Conservation (phyloP, 30 jellyfish, hydroid and myxozoan species). For the Cassiopea xamachana region DNA sequence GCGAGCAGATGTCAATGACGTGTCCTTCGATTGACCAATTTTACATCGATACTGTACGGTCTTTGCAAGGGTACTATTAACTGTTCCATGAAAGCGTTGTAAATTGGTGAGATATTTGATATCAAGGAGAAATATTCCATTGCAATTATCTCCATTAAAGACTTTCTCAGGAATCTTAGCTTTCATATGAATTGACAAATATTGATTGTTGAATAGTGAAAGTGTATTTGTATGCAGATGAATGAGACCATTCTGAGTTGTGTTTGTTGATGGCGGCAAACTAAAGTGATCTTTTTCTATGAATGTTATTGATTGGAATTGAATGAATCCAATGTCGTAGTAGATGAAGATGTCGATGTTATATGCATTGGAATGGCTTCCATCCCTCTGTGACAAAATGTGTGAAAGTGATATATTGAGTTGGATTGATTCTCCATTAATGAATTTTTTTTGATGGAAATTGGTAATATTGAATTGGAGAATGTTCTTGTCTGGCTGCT, state of each 20-base stretch:
- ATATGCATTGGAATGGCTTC: constrained; percentile 20
- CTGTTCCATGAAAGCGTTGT: constrained; percentile 26
- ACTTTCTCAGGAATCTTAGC: constrained; percentile 5
- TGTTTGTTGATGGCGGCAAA: constrained; percentile 9
- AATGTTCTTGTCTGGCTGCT: constrained; percentile 5
- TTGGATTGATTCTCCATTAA: neutral
- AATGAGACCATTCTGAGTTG: constrained; percentile 33
- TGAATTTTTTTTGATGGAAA: neutral
- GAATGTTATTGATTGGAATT: constrained; percentile 2
- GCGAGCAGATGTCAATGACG: neutral
- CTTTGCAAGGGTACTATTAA: neutral
- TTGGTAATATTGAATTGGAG: constrained; percentile 3
- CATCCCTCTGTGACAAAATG: neutral
- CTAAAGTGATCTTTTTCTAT: neutral
- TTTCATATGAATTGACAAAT: neutral
- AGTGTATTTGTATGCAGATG: constrained; percentile 20
- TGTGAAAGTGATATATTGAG: neutral
- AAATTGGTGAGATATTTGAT: constrained; percentile 25
- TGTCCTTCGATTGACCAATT: neutral
- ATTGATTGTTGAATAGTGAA: constrained; percentile 30
- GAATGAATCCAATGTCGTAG: neutral
- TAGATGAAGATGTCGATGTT: neutral
- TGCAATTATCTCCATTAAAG: neutral
- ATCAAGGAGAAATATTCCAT: constrained; percentile 9
- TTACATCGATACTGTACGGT: neutral